phyloP scores from a whole-genome alignment of 2,888 invertebrate species.

The Hofmannophila pseudospretella region DNA sequence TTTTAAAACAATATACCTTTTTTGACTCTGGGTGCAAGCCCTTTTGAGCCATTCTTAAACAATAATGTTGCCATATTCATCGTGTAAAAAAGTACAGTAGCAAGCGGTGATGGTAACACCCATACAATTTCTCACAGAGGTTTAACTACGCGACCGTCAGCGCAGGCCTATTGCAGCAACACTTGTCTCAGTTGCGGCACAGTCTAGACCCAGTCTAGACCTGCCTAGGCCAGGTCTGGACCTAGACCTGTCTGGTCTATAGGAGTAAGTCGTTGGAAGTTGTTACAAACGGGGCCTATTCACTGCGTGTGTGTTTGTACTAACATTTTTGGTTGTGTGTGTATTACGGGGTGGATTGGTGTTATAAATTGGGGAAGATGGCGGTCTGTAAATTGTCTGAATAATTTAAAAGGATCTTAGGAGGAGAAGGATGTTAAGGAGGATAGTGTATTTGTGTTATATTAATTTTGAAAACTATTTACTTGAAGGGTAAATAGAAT shows the following conservation, averaged over 20 bases:
- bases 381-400: neutral
- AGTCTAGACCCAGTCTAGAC: slow-evolving; percentile 41
- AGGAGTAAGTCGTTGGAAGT: slow-evolving; percentile 62
- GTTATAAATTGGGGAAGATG: slow-evolving; percentile 16
- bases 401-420: too few relatives aligned
- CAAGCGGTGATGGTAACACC: slow-evolving; percentile 72
- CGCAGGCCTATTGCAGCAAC: slow-evolving; percentile 74
- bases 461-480: too few relatives aligned
- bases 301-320: slow-evolving; percentile 52
- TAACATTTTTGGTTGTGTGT: slow-evolving; percentile 33
- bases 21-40: too few relatives aligned
- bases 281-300: slow-evolving; percentile 42
- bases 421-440: too few relatives aligned
- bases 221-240: slow-evolving; percentile 24
- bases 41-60: too few relatives aligned
- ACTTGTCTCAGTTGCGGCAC: slow-evolving; percentile 69
- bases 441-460: too few relatives aligned
- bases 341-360: slow-evolving; percentile 10
- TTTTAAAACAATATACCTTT: too few relatives aligned
- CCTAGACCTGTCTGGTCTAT: slow-evolving; percentile 19
- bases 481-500: too few relatives aligned
- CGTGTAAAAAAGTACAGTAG: slow-evolving; percentile 22
- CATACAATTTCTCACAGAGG: slow-evolving; percentile 64
- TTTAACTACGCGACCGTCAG: slow-evolving; percentile 76
- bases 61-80: slow-evolving; percentile 51